phyloP scores from a whole-genome alignment of 2,888 invertebrate species.

The Erebia ligea region DNA sequence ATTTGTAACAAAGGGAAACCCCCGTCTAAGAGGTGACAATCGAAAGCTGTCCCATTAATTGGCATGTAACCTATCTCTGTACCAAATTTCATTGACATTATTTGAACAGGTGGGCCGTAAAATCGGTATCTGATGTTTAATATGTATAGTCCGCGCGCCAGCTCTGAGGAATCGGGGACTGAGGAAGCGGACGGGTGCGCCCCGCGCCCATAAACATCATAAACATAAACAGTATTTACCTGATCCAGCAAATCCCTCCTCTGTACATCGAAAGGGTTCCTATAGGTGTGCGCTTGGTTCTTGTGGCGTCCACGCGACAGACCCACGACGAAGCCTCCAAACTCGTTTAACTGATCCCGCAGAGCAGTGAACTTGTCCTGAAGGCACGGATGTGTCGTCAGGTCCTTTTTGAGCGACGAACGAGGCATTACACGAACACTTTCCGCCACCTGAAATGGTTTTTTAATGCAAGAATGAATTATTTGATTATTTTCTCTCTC shows the following conservation, averaged over 20 bases:
- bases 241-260: slow-evolving; percentile 94
- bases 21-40: too few species aligned
- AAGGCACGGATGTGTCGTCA: slow-evolving; percentile 91
- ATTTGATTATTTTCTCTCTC: too few species aligned
- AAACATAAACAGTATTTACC: slow-evolving; percentile 65
- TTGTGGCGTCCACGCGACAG: slow-evolving; percentile 82
- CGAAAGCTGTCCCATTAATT: too few species aligned
- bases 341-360: slow-evolving; percentile 93
- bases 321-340: slow-evolving; percentile 92
- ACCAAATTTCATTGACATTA: too few species aligned
- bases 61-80: too few species aligned
- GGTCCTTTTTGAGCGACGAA: slow-evolving; percentile 89
- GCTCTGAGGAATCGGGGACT: too few species aligned
- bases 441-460: slow-evolving; percentile 84
- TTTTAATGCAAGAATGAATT: not conserved
- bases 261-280: slow-evolving; percentile 98
- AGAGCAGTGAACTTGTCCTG: slow-evolving; percentile 92
- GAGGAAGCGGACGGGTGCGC: too few species aligned
- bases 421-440: slow-evolving; percentile 90
- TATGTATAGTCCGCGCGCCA: too few species aligned
- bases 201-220: too few species aligned
- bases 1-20: too few species aligned
- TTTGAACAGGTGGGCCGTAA: too few species aligned
- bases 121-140: too few species aligned
- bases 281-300: slow-evolving; percentile 86